Percentiles rank a stretch among this genome's conserved stretches.
phyloP scores from a whole-genome alignment of 2,797 vertebrate species.

The Trematomus bernacchii region DNA sequence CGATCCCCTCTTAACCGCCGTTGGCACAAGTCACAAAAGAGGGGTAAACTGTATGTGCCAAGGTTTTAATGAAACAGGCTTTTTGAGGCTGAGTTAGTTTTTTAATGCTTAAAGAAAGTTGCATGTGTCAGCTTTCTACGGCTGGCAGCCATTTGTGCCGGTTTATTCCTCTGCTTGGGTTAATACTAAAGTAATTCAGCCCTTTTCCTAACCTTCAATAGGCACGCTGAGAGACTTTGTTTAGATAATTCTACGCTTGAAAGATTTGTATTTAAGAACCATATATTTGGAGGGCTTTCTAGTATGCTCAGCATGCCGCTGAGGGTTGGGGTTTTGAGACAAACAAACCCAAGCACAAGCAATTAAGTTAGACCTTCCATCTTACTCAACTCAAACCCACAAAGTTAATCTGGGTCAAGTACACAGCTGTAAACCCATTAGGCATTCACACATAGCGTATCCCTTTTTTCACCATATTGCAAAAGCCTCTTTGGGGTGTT shows the following conservation, averaged over 20 bases:
- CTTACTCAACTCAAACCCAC: conserved; percentile 11
- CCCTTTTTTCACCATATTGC: not conserved
- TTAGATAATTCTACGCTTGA: conserved; percentile 12
- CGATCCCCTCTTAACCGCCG: conserved; percentile 52
- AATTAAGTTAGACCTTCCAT: conserved; percentile 21
- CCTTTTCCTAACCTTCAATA: conserved; percentile 39
- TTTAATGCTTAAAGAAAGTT: conserved; percentile 53
- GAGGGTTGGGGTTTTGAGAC: conserved; percentile 16
- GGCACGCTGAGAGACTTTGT: conserved; percentile 26
- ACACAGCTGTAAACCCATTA: conserved; percentile 42
- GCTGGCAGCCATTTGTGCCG: conserved; percentile 44
- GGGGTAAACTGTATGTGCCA: conserved; percentile 35
- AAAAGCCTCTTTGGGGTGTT: not conserved
- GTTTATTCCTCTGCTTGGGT: conserved; percentile 33
- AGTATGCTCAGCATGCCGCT: not conserved
- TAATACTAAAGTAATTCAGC: conserved; percentile 30
- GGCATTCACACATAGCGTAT: not conserved
- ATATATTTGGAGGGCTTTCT: not conserved
- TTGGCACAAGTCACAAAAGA: conserved; percentile 38
- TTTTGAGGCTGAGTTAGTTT: conserved; percentile 51
- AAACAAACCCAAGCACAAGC: conserved; percentile 18
- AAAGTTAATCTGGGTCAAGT: conserved; percentile 39
- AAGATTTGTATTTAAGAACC: conserved; percentile 2
- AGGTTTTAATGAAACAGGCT: conserved; percentile 67
- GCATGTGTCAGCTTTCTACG: conserved; percentile 55